phyloP scores from a whole-genome alignment of 2,888 invertebrate genomes.

The Cyclophora punctaria region DNA sequence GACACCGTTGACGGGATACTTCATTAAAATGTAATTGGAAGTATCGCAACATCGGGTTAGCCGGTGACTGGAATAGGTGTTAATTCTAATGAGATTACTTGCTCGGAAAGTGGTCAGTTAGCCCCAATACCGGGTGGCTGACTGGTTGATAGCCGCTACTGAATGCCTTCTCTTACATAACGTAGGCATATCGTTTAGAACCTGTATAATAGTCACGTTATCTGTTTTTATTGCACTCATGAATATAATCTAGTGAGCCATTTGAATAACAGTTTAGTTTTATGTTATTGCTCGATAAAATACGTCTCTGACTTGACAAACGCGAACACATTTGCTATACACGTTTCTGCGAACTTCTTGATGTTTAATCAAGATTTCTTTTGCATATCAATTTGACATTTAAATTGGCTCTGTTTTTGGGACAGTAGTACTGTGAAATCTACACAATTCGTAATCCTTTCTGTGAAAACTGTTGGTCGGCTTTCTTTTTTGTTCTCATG shows the following conservation, averaged over 20 bases:
- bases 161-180: constrained; percentile 18
- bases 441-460: constrained; percentile 7
- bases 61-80: constrained; percentile 34
- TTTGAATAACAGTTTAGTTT: constrained; percentile 11
- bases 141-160: constrained; percentile 14
- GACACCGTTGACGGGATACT: constrained; percentile 38
- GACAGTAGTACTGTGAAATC: constrained; percentile 3
- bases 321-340: constrained; percentile 3
- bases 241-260: constrained; percentile 18
- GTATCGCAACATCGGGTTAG: constrained; percentile 41
- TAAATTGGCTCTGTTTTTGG: constrained; percentile 3
- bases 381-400: constrained; percentile 11
- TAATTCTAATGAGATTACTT: constrained; percentile 44
- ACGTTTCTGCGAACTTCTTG: constrained; percentile 12
- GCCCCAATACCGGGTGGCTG: constrained; percentile 3
- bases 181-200: constrained; percentile 15
- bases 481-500: constrained; percentile 32
- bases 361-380: constrained; percentile 7
- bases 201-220: constrained; percentile 16
- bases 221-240: constrained; percentile 18
- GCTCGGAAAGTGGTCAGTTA: constrained; percentile 36
- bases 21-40: constrained; percentile 47
- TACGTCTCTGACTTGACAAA: constrained; percentile 14
- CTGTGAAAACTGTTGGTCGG: constrained; percentile 18
- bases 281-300: constrained; percentile 9